phyloP scores from a whole-genome alignment of 1,140 invertebrate species.

The Apocrypta bakeri region DNA sequence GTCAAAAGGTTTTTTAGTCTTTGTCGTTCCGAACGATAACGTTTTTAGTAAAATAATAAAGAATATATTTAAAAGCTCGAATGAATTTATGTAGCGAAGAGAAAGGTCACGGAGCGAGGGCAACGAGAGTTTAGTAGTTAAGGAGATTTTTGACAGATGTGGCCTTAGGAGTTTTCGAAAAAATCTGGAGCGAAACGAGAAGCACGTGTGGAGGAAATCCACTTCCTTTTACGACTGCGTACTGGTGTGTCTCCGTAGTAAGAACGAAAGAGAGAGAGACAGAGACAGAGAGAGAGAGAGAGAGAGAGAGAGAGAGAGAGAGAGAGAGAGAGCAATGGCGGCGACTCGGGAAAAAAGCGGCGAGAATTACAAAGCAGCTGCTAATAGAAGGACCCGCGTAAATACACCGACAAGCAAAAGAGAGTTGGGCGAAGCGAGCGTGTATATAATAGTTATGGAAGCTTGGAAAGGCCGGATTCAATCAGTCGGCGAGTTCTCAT shows the following conservation, averaged over 20 bases:
- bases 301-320: slow-evolving; percentile 52
- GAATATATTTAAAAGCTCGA: no score
- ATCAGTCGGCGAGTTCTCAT: slow-evolving; percentile 11
- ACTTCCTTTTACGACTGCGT: slow-evolving; percentile 67
- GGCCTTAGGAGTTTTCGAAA: slow-evolving; percentile 52
- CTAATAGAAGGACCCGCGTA: slow-evolving; percentile 39
- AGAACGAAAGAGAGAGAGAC: background rate
- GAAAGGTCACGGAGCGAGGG: background rate
- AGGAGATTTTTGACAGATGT: slow-evolving; percentile 65
- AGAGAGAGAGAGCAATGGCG: no score
- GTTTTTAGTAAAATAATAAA: no score
- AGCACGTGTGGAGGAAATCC: slow-evolving; percentile 71
- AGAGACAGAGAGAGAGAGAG: background rate
- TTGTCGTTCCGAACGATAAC: no score
- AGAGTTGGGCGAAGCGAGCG: slow-evolving; percentile 1
- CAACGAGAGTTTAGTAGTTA: background rate
- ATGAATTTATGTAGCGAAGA: background rate
- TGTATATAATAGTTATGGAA: background rate
- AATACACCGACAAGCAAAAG: slow-evolving; percentile 23
- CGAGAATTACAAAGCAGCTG: slow-evolving; percentile 50
- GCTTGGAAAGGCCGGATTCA: slow-evolving; percentile 13
- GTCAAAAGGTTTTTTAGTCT: no score
- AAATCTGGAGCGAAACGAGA: slow-evolving; percentile 63
- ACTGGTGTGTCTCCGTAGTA: background rate
- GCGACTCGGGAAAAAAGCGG: slow-evolving; percentile 18